phyloP scores from a whole-genome alignment of 37 sponge, comb jelly and placozoan species.

The Tethya wilhelma region DNA sequence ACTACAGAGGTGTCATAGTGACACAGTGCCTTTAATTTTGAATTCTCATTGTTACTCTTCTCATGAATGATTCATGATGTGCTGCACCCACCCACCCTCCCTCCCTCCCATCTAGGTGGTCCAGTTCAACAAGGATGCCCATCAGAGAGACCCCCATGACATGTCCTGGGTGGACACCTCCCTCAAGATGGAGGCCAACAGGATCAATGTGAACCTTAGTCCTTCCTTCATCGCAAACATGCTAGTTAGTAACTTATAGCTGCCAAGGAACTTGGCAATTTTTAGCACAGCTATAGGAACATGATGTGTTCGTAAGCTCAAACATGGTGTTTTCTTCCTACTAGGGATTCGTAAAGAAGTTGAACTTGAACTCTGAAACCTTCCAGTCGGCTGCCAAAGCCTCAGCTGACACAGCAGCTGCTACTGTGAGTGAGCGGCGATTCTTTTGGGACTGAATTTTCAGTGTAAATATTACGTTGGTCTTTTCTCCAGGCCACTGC shows the following conservation, averaged over 20 bases:
- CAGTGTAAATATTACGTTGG: neutral
- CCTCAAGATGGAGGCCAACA: constrained; percentile 23
- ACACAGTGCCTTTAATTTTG: too few species aligned
- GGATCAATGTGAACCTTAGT: constrained; percentile 32
- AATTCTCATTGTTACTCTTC: too few species aligned
- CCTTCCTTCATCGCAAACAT: constrained; percentile 43
- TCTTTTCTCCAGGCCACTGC: constrained; percentile 47
- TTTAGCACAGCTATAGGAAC: neutral
- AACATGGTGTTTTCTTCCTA: neutral
- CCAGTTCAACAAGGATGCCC: constrained; percentile 22
- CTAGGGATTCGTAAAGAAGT: constrained; percentile 51
- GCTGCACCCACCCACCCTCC: neutral
- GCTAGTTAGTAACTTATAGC: constrained; percentile 17
- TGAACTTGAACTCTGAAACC: constrained; percentile 31
- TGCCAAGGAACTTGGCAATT: neutral
- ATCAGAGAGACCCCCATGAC: constrained; percentile 45
- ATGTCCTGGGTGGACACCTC: constrained; percentile 45
- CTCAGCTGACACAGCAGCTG: constrained; percentile 60
- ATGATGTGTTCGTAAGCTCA: neutral
- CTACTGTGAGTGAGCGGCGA: constrained; percentile 43
- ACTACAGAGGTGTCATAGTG: too few species aligned
- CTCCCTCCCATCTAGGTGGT: constrained; percentile 19
- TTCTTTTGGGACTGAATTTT: neutral
- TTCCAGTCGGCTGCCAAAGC: constrained; percentile 46
- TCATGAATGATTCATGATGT: neutral